Evolutionary conservation across 2,888 invertebrate genomes (phyloP).

Genomic region (Chaitophorus viminalis): DNA sequence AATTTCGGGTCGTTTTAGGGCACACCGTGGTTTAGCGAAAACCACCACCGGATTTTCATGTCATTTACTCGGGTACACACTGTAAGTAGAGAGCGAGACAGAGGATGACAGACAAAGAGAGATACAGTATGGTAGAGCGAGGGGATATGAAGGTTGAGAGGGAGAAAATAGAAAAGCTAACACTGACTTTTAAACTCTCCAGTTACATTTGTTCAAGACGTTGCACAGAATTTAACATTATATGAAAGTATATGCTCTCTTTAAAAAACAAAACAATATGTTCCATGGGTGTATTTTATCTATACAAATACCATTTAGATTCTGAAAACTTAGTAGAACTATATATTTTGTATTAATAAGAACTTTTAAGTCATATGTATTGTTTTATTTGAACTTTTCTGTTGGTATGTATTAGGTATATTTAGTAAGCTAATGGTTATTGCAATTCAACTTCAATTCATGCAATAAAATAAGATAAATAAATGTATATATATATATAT

Average conservation of each 20-base stretch:
- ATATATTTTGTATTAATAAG: neutral
- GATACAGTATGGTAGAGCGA: neutral
- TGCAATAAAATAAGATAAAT: too few relatives aligned
- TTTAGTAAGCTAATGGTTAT: too few relatives aligned
- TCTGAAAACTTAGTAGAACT: neutral
- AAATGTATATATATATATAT: too few relatives aligned
- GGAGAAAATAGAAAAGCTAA: neutral
- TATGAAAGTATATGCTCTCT: neutral
- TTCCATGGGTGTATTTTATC: neutral
- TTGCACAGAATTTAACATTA: slow-evolving; percentile 42
- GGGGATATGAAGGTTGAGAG: neutral
- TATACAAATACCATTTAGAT: neutral
- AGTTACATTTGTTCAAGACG: slow-evolving; percentile 40
- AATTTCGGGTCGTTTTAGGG: slow-evolving; percentile 52
- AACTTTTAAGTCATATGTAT: neutral
- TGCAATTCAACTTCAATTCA: too few relatives aligned
- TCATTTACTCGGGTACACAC: slow-evolving; percentile 53
- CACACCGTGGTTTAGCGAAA: slow-evolving; percentile 47
- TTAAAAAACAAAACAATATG: slow-evolving; percentile 29
- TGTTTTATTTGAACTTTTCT: neutral
- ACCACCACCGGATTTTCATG: slow-evolving; percentile 45
- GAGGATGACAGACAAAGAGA: neutral
- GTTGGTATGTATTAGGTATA: too few relatives aligned
- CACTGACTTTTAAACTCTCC: slow-evolving; percentile 41
- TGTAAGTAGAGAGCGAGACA: neutral